Percentiles rank a stretch among this genome's conserved stretches.
phyloP scores from a whole-genome alignment of 2,888 invertebrate genomes.

The Beris morrisii region DNA sequence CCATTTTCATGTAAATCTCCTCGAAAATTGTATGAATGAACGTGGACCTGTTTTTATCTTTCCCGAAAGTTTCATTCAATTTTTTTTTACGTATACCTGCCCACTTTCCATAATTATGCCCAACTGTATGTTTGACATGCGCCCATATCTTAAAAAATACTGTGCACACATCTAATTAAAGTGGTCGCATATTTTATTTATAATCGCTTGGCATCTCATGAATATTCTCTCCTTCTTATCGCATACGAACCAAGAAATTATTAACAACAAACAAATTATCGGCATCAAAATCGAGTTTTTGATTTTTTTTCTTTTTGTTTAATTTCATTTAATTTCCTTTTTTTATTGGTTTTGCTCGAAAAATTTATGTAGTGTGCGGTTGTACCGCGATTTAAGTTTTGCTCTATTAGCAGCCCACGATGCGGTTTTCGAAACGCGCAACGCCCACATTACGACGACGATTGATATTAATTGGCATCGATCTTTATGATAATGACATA shows the following conservation, averaged over 20 bases:
- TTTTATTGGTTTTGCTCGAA: not conserved
- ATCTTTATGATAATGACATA: slow-evolving; percentile 38
- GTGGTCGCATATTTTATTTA: slow-evolving; percentile 4
- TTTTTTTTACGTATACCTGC: not conserved
- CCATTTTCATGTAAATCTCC: slow-evolving; percentile 21
- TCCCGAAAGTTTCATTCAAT: slow-evolving; percentile 19
- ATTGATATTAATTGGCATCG: slow-evolving; percentile 38
- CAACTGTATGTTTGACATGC: not conserved
- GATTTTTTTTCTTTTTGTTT: slow-evolving; percentile 6
- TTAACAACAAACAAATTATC: slow-evolving; percentile 32
- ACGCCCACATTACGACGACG: slow-evolving; percentile 24
- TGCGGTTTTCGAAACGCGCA: not conserved
- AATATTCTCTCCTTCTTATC: slow-evolving; percentile 16
- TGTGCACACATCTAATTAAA: slow-evolving; percentile 3
- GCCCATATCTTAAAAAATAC: not conserved
- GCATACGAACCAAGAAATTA: slow-evolving; percentile 5
- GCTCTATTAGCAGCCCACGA: not conserved
- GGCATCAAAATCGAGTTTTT: not conserved
- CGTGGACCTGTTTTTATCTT: not conserved
- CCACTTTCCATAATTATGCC: slow-evolving; percentile 12
- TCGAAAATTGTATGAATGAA: slow-evolving; percentile 16
- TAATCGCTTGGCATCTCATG: slow-evolving; percentile 23
- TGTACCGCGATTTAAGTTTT: not conserved
- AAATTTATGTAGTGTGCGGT: not conserved
- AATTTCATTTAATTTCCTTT: not conserved